Conservation (phyloP, 2,113 vertebrate species). For the Daubentonia madagascariensis region DNA sequence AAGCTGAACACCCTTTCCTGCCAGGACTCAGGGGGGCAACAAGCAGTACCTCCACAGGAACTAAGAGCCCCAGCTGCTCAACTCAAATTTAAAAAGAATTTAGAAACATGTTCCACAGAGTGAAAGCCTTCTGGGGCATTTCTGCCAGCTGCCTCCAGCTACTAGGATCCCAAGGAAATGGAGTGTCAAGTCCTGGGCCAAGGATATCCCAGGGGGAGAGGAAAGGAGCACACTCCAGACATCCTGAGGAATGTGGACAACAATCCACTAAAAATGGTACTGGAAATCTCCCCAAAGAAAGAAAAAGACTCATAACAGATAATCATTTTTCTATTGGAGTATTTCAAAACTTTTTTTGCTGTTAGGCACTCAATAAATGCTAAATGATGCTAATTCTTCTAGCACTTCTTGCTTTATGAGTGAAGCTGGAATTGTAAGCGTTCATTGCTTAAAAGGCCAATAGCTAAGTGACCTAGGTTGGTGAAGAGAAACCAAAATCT, state of each 20-base stretch:
- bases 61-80: constrained; percentile 56
- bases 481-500: constrained; percentile 54
- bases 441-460: constrained; percentile 60
- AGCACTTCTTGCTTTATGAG: constrained; percentile 45
- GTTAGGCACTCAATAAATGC: constrained; percentile 48
- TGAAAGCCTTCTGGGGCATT: constrained; percentile 44
- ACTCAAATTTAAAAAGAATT: constrained; percentile 50
- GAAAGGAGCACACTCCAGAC: background rate
- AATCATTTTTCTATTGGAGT: background rate
- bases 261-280: background rate
- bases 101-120: constrained; percentile 44
- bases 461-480: constrained; percentile 49
- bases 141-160: constrained; percentile 26
- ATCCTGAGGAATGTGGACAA: background rate
- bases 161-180: constrained; percentile 31
- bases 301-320: constrained; percentile 30
- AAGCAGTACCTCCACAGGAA: constrained; percentile 57
- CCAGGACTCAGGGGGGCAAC: constrained; percentile 7
- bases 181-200: background rate
- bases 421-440: background rate
- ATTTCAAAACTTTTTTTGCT: constrained; percentile 39
- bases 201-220: background rate
- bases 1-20: constrained; percentile 11
- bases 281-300: constrained; percentile 2
- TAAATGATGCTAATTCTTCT: constrained; percentile 56